Percentiles rank a stretch among this genome's conserved stretches.
These are phyloP conservation scores for Pycnomerus fuliginosus DNA, from an alignment of 2,888 invertebrate genomes.

Conservation along the genomic window DNA sequence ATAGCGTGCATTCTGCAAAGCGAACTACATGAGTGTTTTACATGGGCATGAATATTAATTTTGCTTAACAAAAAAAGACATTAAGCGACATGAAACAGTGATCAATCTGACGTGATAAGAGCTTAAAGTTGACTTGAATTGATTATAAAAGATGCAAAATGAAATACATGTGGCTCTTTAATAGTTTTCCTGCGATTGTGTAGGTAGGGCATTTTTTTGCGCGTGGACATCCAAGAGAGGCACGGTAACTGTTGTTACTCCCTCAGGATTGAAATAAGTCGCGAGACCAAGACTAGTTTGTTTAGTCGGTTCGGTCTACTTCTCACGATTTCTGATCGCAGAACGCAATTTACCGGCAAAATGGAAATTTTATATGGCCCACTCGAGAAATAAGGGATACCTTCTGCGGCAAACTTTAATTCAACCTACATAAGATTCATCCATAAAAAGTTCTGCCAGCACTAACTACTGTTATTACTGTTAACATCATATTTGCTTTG, in stretches of 20 bases:
- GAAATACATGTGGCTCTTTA: too few relatives aligned
- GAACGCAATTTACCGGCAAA: slow-evolving; percentile 36
- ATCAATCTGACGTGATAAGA: too few relatives aligned
- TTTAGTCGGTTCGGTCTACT: slow-evolving; percentile 43
- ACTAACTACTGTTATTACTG: too few relatives aligned
- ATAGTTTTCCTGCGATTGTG: slow-evolving; percentile 14
- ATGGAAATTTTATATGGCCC: slow-evolving; percentile 37
- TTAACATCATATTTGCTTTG: too few relatives aligned
- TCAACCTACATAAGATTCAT: too few relatives aligned
- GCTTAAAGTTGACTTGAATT: too few relatives aligned
- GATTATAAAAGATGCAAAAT: too few relatives aligned
- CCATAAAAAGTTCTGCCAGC: too few relatives aligned
- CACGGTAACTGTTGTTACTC: slow-evolving; percentile 31
- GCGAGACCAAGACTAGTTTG: slow-evolving; percentile 39
- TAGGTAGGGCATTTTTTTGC: slow-evolving; percentile 9
- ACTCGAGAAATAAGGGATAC: slow-evolving; percentile 16
- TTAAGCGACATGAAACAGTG: slow-evolving; percentile 21
- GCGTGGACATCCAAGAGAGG: slow-evolving; percentile 15
- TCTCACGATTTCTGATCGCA: slow-evolving; percentile 41
- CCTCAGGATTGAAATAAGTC: slow-evolving; percentile 33
- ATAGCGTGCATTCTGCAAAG: slow-evolving; percentile 34
- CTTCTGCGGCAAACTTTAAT: too few relatives aligned
- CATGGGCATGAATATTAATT: slow-evolving; percentile 33
- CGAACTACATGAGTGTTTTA: slow-evolving; percentile 35
- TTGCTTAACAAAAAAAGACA: slow-evolving; percentile 31